Conservation (phyloP, 2,113 vertebrate genomes). For the Penelope pileata region DNA sequence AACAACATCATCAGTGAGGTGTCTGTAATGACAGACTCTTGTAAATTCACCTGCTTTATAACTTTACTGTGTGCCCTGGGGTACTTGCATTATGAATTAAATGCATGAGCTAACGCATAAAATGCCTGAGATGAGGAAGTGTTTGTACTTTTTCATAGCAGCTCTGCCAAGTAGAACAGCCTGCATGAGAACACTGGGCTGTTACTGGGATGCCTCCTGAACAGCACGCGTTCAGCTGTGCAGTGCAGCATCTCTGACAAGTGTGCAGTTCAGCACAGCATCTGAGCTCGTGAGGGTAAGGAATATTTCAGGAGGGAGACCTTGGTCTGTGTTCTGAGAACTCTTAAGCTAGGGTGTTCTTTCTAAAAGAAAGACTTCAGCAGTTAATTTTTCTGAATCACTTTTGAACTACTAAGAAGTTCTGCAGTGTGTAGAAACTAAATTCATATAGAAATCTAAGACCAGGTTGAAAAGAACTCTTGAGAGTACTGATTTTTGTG, state of each 20-base stretch:
- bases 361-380: neutral
- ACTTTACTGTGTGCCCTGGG: neutral
- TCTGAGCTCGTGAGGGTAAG: neutral
- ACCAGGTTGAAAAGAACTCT: neutral
- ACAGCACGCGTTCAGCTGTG: neutral
- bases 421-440: neutral
- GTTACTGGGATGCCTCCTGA: neutral
- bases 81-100: no score
- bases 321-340: accelerated
- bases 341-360: neutral
- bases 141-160: neutral
- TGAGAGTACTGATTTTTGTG: neutral
- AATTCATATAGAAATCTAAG: neutral
- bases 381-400: neutral
- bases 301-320: neutral
- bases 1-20: neutral
- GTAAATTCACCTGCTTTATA: neutral
- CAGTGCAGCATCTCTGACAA: neutral
- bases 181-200: neutral
- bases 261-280: neutral
- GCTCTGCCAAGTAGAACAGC: neutral
- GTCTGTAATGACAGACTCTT: neutral
- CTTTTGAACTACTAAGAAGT: neutral
- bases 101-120: neutral
- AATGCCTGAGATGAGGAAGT: neutral